phyloP scores from a whole-genome alignment of 2,797 vertebrate genomes.

The Mormyrops boulengeri region DNA sequence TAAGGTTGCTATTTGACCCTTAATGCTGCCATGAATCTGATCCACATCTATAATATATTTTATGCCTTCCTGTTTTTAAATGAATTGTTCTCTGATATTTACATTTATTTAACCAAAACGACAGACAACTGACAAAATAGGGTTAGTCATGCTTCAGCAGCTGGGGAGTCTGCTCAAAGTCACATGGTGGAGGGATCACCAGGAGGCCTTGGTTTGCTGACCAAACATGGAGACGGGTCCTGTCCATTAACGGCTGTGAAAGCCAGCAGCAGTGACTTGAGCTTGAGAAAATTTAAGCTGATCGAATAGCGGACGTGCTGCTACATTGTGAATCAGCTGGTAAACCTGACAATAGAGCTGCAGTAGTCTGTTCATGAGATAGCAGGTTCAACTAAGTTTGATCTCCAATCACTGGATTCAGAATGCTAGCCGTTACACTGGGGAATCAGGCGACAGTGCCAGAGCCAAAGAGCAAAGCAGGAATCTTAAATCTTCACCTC shows the following conservation, averaged over 20 bases:
- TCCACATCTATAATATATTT: background rate
- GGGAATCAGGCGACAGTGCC: background rate
- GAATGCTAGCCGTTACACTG: background rate
- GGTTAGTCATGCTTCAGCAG: background rate
- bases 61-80: background rate
- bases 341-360: background rate
- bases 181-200: background rate
- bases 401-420: background rate
- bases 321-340: background rate
- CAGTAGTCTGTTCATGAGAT: background rate
- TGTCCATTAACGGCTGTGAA: background rate
- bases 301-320: background rate
- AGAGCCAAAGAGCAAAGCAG: background rate
- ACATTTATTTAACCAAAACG: background rate
- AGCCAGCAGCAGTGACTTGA: background rate
- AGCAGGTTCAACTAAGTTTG: background rate
- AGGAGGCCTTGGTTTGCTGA: background rate
- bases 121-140: background rate
- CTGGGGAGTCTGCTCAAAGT: too few species aligned
- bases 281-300: background rate
- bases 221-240: background rate
- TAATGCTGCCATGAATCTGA: background rate
- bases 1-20: background rate
- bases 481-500: background rate
- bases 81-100: background rate